Conservation (phyloP, 1,140 invertebrate species). For the Procambarus virginalis region DNA sequence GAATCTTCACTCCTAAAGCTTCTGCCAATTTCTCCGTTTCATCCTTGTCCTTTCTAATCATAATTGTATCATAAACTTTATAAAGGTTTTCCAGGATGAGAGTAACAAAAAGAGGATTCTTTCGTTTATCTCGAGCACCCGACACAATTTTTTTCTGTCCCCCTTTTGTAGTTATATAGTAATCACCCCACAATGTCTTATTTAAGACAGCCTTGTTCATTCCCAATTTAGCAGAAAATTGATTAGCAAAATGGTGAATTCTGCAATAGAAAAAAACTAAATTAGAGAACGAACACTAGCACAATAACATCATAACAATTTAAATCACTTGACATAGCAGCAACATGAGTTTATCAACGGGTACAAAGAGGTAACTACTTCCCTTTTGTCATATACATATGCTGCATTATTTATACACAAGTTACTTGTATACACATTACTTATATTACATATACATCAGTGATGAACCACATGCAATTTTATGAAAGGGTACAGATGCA, state of each 20-base stretch:
- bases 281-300: background rate
- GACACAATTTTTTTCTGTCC: constrained; percentile 87
- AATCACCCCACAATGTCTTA: constrained; percentile 96
- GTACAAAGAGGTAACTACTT: too few species aligned
- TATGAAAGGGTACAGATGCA: too few species aligned
- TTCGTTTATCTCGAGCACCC: constrained; percentile 95
- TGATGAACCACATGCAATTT: too few species aligned
- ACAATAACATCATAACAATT: too few species aligned
- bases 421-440: too few species aligned
- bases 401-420: too few species aligned
- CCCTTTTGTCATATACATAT: too few species aligned
- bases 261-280: constrained; percentile 71
- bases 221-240: constrained; percentile 88
- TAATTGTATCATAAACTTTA: constrained; percentile 73
- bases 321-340: too few species aligned
- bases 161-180: constrained; percentile 88
- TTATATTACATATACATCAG: too few species aligned
- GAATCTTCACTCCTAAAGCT: constrained; percentile 87
- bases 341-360: too few species aligned
- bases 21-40: constrained; percentile 87
- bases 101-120: constrained; percentile 97
- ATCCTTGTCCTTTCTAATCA: constrained; percentile 82
- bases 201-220: constrained; percentile 78
- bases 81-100: constrained; percentile 96
- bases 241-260: constrained; percentile 88